Evolutionary conservation across 1,140 invertebrate species (phyloP), one percentile per base, ranked within the genome.

Genomic region (Oryctes rhinoceros): DNA sequence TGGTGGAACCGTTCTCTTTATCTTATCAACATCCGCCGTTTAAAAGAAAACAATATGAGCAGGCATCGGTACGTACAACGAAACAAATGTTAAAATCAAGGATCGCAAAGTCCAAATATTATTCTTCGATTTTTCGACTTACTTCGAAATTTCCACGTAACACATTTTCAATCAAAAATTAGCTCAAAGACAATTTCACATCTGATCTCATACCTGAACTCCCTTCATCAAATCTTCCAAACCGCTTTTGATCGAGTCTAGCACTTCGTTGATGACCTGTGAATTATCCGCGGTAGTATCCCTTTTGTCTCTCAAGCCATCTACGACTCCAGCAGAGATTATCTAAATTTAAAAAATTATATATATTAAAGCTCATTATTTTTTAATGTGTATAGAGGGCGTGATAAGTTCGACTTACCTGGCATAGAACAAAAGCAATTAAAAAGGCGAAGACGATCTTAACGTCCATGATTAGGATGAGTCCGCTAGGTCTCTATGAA

Each of bases 191-290:
- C 24, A 30, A 30, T 30, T 30, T 30, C 24, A 30, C 24, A 30
- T 30, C 39, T 1, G 39, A 44, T 44, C 9, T 7, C 39, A 1
- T 44, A 84, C 84, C 80, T 84, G 81, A 49, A 85, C 78, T 62
- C 84, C 83, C 4, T 80, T 75, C 0, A 83, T 77, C 1, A 85
- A 79, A n/a, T 85, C 81, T 6, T 85, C 82, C 4, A 84, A 78
- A 24, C 83, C 81, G 10, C 80, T 76, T 78, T 83, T 84, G 39
- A 84, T 75, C 0, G 81, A 81, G 24, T 84, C 75, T 10, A 85
- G 59, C 15, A 81, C 74, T 2, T 83, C 82, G 62, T 84, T 81
- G 30, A 85, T 75, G 15, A 65, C 59, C 39, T 83, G 67, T 4
- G 71, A 74, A 20, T 80, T 78, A 37, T 67, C 67, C 35, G 65